Base-by-base conservation (phyloP, 2,888 invertebrate genomes). In the Ophion ellenae region DNA sequence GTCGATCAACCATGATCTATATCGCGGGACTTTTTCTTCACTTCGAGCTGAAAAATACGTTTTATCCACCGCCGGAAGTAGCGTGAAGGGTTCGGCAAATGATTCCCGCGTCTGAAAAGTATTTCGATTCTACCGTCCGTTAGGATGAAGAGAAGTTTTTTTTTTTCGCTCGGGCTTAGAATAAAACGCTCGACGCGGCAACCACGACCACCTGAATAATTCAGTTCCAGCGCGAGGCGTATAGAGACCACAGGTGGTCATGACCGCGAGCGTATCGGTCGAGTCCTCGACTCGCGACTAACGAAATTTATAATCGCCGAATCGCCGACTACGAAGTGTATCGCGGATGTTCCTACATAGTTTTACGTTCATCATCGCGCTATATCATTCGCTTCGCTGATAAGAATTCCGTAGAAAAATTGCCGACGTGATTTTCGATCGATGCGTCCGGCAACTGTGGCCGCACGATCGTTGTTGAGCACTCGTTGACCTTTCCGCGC, bases 111-210 rank as follows among this genome's bases (percentile, higher is more conserved):
- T 53, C 11, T 17, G 53, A 17, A 53, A 17, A 5, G 14, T 53
- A 40, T 6, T 40, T 40, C 40, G 40, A 40, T 53, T 17, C 14
- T 11, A 53, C 2, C 17, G 10, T 53, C 17, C 10, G 36, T 75
- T 69, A 70, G 82, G 40, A 63, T 40, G 76, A 57, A 63, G 11
- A 40, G 11, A 75, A 69, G 36, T 40, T 2, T 74, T 40, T 36
- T 73, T 73, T 20, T 40, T 24, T 36, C 10, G 20, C 20, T 78
- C 83, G 74, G 17, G 70, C 20, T 81, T 78, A 70, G 78, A 85
- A 85, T 81, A 75, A 76, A 77, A 64, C 77, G 63, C 17, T 24
- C 69, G 73, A 74, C 78, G 77, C 74, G 76, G 73, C 57, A 69
- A 57, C n/a, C 53, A 17, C 11, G 53, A 24, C 57, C 24, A 20